Percentiles rank a stretch among this genome's conserved stretches.
These are phyloP conservation scores for Musca vetustissima DNA, from an alignment of 1,140 invertebrate genomes.

Conservation along the genomic window DNA sequence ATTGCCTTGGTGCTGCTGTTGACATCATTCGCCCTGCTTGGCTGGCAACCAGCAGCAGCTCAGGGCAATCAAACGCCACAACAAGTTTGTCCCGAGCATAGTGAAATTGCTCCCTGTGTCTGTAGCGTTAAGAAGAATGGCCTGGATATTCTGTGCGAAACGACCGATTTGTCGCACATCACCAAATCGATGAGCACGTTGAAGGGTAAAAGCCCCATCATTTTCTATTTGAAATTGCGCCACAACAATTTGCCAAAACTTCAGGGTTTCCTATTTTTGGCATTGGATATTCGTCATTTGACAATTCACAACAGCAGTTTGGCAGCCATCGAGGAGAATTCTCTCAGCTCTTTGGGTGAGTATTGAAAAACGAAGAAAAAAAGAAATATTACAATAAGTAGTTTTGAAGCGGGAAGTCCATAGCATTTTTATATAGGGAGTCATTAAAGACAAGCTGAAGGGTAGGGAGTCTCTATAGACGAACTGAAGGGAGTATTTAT, in stretches of 20 bases:
- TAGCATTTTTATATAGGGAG: too few relatives aligned
- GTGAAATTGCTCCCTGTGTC: conserved; percentile 74
- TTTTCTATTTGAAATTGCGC: conserved; percentile 82
- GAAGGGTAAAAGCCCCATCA: conserved; percentile 73
- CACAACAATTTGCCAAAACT: conserved; percentile 82
- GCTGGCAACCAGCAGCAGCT: conserved; percentile 5
- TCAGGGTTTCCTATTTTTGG: conserved; percentile 82
- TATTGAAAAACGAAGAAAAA: background rate
- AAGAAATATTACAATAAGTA: too few relatives aligned
- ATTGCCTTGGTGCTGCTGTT: background rate
- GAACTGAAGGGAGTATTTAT: too few relatives aligned
- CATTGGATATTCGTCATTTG: conserved; percentile 81
- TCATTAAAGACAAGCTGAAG: too few relatives aligned
- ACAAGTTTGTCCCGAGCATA: conserved; percentile 71
- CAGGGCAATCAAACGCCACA: conserved; percentile 38
- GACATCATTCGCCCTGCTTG: background rate
- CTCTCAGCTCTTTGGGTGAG: conserved; percentile 80
- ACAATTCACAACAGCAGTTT: conserved; percentile 85
- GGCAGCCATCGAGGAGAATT: conserved; percentile 81
- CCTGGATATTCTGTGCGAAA: conserved; percentile 82
- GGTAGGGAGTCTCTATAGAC: too few relatives aligned
- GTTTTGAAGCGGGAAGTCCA: too few relatives aligned
- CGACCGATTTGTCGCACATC: conserved; percentile 74
- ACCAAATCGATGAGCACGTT: conserved; percentile 72
- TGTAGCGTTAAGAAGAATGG: conserved; percentile 84